Percentiles rank a stretch among this genome's conserved stretches.
These are phyloP conservation scores for Brachypodius melanocephalos DNA, from an alignment of 2,113 vertebrate species.

Conservation along the genomic window DNA sequence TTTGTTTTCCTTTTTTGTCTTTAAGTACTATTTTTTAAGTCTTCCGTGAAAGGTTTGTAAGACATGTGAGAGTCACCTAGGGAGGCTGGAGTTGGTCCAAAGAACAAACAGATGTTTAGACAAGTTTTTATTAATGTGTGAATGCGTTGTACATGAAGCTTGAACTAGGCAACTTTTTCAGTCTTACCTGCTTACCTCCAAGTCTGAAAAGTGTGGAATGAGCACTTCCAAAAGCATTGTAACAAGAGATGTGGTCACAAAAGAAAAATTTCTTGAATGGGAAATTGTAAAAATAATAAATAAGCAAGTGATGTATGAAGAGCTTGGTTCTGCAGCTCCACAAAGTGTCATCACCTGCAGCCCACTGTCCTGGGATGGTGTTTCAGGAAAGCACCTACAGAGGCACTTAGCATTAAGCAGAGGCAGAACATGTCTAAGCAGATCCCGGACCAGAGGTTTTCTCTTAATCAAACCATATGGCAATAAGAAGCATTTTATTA, in stretches of 20 bases:
- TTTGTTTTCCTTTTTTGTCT: constrained; percentile 27
- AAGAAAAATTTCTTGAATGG: neutral
- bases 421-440: neutral
- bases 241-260: neutral
- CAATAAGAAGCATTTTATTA: neutral
- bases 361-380: neutral
- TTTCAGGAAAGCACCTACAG: neutral
- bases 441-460: neutral
- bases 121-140: constrained; percentile 22
- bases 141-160: neutral
- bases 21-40: constrained; percentile 23
- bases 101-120: constrained; percentile 53
- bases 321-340: constrained; percentile 1
- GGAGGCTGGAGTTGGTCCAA: constrained; percentile 55
- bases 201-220: neutral
- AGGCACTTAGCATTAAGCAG: neutral
- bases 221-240: neutral
- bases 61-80: constrained; percentile 11
- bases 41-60: constrained; percentile 47
- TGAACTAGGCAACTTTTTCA: constrained; percentile 3
- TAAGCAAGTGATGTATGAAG: neutral
- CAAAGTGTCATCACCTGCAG: neutral
- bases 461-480: neutral
- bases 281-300: neutral
- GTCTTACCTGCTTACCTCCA: neutral